A percentile compares a stretch with the other conserved stretches of the same genome.
These are phyloP conservation scores for Apus apus DNA, from an alignment of 2,113 vertebrate species.

Conservation along the genomic window DNA sequence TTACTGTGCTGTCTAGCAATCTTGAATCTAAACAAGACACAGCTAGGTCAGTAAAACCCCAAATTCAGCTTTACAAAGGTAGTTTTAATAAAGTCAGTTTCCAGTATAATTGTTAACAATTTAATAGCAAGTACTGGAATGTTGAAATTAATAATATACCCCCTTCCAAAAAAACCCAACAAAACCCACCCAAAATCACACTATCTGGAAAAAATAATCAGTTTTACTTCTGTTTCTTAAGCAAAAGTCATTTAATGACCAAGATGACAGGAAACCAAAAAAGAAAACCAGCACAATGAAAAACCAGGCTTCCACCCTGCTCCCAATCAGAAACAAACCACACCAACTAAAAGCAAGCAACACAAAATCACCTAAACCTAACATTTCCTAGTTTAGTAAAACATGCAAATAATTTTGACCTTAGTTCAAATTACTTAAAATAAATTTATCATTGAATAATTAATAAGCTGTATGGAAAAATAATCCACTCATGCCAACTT, in stretches of 20 bases:
- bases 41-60: background rate
- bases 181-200: background rate
- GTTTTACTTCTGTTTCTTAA: background rate
- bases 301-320: background rate
- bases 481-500: background rate
- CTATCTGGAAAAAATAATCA: background rate
- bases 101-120: background rate
- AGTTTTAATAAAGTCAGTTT: background rate
- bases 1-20: background rate
- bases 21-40: background rate
- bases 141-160: background rate
- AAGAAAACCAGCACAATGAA: background rate
- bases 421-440: background rate
- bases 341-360: background rate
- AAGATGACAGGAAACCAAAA: background rate
- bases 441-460: background rate
- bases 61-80: background rate
- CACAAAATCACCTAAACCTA: background rate
- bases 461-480: background rate
- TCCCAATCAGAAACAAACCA: background rate
- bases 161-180: background rate
- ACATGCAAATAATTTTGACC: background rate
- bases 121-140: background rate
- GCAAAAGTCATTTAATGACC: background rate
- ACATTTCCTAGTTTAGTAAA: background rate